Evolutionary conservation across 2,888 invertebrate species (phyloP).

Genomic region (Hermodice carunculata): DNA sequence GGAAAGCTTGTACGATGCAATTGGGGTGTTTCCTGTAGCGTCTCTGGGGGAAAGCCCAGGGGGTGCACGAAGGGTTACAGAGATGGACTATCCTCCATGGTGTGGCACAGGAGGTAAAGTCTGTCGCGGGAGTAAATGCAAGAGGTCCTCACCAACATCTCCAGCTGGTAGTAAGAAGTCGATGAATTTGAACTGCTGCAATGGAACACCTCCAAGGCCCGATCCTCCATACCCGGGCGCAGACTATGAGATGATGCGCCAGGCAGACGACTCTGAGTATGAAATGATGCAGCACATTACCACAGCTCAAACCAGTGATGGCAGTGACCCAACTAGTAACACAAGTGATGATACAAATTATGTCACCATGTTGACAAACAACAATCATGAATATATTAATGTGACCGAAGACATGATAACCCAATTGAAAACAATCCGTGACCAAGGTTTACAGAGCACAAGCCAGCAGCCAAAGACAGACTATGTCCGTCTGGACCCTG

Average conservation of each 20-base stretch:
- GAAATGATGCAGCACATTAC: no score
- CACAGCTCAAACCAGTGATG: no score
- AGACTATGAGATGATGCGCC: conserved; percentile 17
- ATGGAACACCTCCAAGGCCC: conserved; percentile 13
- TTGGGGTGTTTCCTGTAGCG: conserved; percentile 13
- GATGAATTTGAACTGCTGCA: conserved; percentile 15
- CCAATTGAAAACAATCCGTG: conserved; percentile 13
- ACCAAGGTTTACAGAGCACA: not conserved
- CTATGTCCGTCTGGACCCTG: conserved; percentile 15
- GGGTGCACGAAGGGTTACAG: conserved; percentile 10
- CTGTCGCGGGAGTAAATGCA: no score
- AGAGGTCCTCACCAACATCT: conserved; percentile 1
- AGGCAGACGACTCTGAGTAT: conserved; percentile 8
- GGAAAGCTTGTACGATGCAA: no score
- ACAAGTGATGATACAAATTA: no score
- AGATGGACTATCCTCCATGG: no score
- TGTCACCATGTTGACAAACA: conserved; percentile 6
- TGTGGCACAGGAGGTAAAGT: no score
- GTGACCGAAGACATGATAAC: conserved; percentile 20
- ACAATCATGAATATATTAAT: conserved; percentile 22
- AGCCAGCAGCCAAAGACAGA: not conserved
- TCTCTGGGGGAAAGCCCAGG: conserved; percentile 13
- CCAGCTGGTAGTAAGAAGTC: conserved; percentile 8
- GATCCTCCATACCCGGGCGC: conserved; percentile 6
- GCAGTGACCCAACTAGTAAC: not conserved